A percentile compares a stretch with the other conserved stretches of the same genome.
Evolutionary conservation across 2,113 vertebrate species (phyloP).

Genomic region (Chrysochloris asiatica): DNA sequence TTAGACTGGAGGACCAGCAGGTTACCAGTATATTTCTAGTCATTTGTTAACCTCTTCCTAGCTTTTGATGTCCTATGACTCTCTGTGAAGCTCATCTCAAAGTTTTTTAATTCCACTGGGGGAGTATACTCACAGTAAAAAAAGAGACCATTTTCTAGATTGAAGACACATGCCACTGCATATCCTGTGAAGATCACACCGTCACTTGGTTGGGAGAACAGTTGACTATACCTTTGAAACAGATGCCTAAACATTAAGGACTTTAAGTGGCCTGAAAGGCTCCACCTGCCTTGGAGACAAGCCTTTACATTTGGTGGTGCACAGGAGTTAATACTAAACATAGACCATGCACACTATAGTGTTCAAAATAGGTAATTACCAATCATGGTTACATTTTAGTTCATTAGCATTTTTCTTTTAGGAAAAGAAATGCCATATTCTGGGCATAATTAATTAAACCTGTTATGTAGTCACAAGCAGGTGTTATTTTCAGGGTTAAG

Average conservation of each 20-base stretch:
- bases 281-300: conserved; percentile 18
- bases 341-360: neutral
- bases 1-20: neutral
- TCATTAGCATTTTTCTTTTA: conserved; percentile 39
- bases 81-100: neutral
- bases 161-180: neutral
- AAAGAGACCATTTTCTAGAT: neutral
- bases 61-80: neutral
- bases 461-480: conserved; percentile 13
- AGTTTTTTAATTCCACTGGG: neutral
- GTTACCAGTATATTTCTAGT: neutral
- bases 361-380: neutral
- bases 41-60: neutral
- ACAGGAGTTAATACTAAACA: neutral
- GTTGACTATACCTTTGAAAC: neutral
- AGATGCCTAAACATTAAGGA: neutral
- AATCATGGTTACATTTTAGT: neutral
- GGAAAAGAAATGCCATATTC: conserved; percentile 25
- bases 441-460: conserved; percentile 11
- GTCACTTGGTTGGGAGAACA: neutral
- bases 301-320: neutral
- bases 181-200: neutral
- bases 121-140: neutral
- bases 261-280: neutral
- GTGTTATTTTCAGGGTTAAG: conserved; percentile 29